A percentile compares a stretch with the other conserved stretches of the same genome.
Conservation (phyloP, 2,797 vertebrate species). For the Novumbra hubbsi region DNA sequence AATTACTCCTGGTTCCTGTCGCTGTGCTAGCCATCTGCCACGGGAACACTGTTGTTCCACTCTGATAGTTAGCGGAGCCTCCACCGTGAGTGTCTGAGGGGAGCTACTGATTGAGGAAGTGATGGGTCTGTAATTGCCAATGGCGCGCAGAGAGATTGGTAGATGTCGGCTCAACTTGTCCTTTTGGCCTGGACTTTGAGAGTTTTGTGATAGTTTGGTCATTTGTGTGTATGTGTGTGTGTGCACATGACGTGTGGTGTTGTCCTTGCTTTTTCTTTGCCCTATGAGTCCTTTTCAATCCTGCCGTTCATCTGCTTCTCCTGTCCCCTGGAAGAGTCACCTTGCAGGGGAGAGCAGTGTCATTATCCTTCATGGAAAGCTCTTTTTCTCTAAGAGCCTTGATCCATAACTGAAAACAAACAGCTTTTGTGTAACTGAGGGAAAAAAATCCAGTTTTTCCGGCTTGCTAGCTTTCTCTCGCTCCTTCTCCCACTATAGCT, state of each 20-base stretch:
- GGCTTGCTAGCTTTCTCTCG: background rate
- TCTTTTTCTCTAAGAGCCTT: background rate
- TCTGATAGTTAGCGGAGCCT: background rate
- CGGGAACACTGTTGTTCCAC: background rate
- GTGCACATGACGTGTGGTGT: background rate
- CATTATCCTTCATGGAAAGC: background rate
- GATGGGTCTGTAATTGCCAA: slow-evolving; percentile 3
- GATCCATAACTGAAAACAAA: background rate
- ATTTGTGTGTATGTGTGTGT: background rate
- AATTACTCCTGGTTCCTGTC: slow-evolving; percentile 47
- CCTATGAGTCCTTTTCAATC: too few relatives aligned
- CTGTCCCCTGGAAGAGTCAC: background rate
- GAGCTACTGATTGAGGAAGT: background rate
- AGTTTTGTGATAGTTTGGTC: background rate
- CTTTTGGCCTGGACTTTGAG: background rate
- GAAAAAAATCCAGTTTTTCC: background rate
- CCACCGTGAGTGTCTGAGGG: background rate
- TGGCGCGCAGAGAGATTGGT: background rate
- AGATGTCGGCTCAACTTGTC: background rate
- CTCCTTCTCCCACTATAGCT: too few relatives aligned
- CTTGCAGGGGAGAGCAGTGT: background rate
- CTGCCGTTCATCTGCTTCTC: too few relatives aligned
- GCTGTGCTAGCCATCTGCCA: slow-evolving; percentile 33
- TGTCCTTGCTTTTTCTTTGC: too few relatives aligned
- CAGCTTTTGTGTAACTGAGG: background rate